Evolutionary conservation across 2,797 vertebrate species (phyloP), one percentile per base, ranked within the genome.

Genomic region (Rhinella marina): DNA sequence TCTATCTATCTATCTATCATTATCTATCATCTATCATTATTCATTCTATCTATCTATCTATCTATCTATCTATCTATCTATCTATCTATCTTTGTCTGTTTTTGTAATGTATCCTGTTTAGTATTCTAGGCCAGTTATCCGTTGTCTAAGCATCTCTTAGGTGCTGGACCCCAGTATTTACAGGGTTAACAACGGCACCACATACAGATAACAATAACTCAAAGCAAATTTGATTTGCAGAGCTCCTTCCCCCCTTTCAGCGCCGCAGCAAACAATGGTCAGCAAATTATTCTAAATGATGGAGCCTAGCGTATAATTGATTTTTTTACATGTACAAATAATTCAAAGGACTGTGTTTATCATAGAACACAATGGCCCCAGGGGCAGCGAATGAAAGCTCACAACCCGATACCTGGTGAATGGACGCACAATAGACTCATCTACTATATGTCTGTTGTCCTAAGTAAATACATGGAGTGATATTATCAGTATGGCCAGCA

Each of bases 281-380:
- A 54, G 76, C 17, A 13, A 29, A 80, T 86, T 57, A 68, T 68
- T 79, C 76, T 80, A 61, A 23, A 80, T 86, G 21, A 79, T 23
- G 0, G 52, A 68, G 48, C 13, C 75, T 17, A 50, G 57, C 7
- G 78, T 9, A 86, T 70, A 79, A 86, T 79, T 17, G 19, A 80
- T 57, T 80, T 56, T 56, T 56, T 68, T 6, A 32, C 25, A 16
- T 68, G 62, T 85, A 79, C 85, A 79, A 78, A 86, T 80, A 66
- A 68, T 79, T 80, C 25, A 41, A 79, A 68, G 32, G 50, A 25
- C 50, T 66, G 17, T 54, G 32, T 66, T n/a, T 68, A 70, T 79
- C 50, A 29, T 17, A 9, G 62, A 62, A 86, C 85, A 86, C 75
- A 78, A 86, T 68, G 66, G 75, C 19, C 27, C 8, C 19, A 11